Evolutionary conservation across 2,113 vertebrate species (phyloP).

Genomic region (Nettapus auritus): DNA sequence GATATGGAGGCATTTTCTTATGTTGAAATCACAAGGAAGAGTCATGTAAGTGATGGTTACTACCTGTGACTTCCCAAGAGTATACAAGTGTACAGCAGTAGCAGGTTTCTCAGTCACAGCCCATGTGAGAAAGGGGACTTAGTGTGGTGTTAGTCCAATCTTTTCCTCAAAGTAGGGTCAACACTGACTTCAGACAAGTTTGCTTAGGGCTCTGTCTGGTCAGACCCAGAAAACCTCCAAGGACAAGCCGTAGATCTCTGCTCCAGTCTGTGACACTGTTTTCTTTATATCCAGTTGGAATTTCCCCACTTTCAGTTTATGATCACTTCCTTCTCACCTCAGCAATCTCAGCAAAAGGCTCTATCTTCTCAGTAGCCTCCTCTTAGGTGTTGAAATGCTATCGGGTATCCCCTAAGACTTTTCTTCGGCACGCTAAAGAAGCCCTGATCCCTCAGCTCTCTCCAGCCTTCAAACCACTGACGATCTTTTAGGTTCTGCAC

Average conservation of each 20-base stretch:
- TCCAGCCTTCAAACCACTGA: too few species aligned
- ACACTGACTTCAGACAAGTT: background rate
- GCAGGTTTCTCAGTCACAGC: background rate
- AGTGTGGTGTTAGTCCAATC: background rate
- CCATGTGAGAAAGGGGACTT: background rate
- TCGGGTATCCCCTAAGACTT: too few species aligned
- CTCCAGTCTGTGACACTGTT: background rate
- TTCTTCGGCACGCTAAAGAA: background rate
- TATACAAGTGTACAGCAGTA: background rate
- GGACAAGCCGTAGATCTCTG: background rate
- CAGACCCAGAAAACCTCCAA: background rate
- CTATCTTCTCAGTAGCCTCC: background rate
- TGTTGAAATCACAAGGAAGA: background rate
- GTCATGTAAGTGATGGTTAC: background rate
- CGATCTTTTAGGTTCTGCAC: background rate
- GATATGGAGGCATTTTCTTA: background rate
- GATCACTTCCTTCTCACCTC: background rate
- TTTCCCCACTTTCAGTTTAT: background rate
- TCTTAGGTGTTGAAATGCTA: background rate
- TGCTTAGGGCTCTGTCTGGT: background rate
- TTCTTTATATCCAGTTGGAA: background rate
- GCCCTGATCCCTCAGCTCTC: background rate
- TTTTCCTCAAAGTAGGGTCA: background rate
- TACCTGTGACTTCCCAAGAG: background rate
- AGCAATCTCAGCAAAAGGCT: background rate